Evolutionary conservation across 1,140 invertebrate species (phyloP).

Genomic region (Platorchestia sp.): DNA sequence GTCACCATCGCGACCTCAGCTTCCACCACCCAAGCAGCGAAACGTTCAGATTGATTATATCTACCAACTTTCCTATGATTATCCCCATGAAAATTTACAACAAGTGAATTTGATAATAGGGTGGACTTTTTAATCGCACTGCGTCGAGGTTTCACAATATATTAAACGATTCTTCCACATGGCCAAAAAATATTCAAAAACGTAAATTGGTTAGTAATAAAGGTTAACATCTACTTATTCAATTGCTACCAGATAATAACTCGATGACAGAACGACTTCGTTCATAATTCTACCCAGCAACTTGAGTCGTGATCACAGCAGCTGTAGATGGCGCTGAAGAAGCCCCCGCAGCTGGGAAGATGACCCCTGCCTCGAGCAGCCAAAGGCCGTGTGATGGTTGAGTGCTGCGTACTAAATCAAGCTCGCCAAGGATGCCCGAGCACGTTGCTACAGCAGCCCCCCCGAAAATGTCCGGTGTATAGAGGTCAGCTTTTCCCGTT

Average conservation of each 20-base stretch:
- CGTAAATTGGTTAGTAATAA: not conserved
- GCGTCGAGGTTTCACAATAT: not conserved
- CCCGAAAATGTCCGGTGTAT: not conserved
- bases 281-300: not conserved
- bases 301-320: not conserved
- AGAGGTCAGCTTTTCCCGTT: not conserved
- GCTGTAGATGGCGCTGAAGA: not conserved
- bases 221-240: not conserved
- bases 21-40: not conserved
- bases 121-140: not conserved
- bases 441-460: not conserved
- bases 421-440: not conserved
- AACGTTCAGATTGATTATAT: not conserved
- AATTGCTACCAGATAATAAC: not conserved
- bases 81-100: not conserved
- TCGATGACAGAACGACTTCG: not conserved
- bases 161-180: not conserved
- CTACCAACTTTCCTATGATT: not conserved
- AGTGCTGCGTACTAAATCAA: not conserved
- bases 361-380: not conserved
- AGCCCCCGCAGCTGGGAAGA: not conserved
- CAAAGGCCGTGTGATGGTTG: not conserved
- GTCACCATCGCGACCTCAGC: not conserved
- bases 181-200: not conserved
- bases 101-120: not conserved